Evolutionary conservation across 2,888 invertebrate species (phyloP), one percentile per base, ranked within the genome.

Genomic region (Lasioglossum morio): DNA sequence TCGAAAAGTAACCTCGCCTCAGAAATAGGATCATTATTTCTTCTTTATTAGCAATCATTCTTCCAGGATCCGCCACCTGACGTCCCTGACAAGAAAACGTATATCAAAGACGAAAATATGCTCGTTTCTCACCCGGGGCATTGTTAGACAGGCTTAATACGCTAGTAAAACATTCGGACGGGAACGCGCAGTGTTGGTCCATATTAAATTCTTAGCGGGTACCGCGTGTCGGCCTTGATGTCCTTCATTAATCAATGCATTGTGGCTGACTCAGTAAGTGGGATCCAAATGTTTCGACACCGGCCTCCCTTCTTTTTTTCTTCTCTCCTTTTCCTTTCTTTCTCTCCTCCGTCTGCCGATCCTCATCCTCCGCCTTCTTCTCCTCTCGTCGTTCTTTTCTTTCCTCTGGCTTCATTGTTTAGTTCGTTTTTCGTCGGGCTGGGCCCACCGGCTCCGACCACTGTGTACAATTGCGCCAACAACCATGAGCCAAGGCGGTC

Each of bases 241-340:
- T 86, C 87, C 76, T 86, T 88, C 92, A 92, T 91, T 91, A 92
- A 91, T 92, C 91, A 92, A 92, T 86, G 87, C 87, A 89, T 91
- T 91, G 91, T 91, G 79, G 60, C 70, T 34, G 84, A 70, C 85
- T 57, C 87, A 66, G 85, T 87, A 91, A 90, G 85, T 77, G 89
- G 87, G 87, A 87, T 92, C 91, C 89, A 91, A 91, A 92, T 91
- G 90, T 91, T 91, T 91, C 92, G 91, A 90, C 89, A 91, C 80
- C 48, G 86, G 72, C 74, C 72, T 73, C 75, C 79, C 73, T 66
- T 82, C 84, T 72, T 72, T 77, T 46, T 34, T 46, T 76, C 57
- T 70, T 40, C 40, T 70, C 69, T 27, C 60, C 34, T 23, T 43
- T 53, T 73, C 27, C 30, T 63, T 63, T 63, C 63, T 63, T 16